Base-by-base conservation (phyloP, 2,888 invertebrate genomes). In the Hydrotaea diabolus region DNA sequence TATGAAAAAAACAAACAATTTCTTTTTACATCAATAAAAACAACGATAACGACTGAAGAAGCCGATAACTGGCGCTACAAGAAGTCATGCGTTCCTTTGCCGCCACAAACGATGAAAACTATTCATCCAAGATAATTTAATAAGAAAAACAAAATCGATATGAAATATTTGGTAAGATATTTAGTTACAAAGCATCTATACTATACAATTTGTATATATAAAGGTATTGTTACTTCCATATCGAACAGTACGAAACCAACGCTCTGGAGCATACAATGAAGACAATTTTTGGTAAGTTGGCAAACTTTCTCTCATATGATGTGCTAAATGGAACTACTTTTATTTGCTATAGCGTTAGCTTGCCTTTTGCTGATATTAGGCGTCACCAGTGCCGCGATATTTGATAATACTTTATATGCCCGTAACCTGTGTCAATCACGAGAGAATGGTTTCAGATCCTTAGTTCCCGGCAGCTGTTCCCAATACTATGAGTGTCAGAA, bases 401-500 rank as follows among this genome's bases (percentile, higher is more conserved):
- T 89, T n/a, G 88, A 91, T 80, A 90, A 90, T 31, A 69, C 86
- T 2, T 74, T 90, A 2, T 89, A 90, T 13, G 86, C 87, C 0
- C 87, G 88, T 13, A 90, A 84, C 77, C 86, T 91, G 4, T 91
- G 91, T 73, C 86, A 82, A 15, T 82, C 88, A 5, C 89, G 89
- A 57, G 5, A 39, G 0, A 78, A 92, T 85, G 91, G 90, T n/a
- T 89, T 87, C 76, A 88, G 88, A 2, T 82, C 88, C 2, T 80
- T 92, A n/a, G 91, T 91, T 0, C 92, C 92, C 0, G 91, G 92
- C n/a, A 90, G 91, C 57, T 91, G 91, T 71, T 89, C 89, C 0
- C 87, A 89, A 76, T 91, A 89, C 86, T 91, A 89, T 21, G 88
- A 89, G 77, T 91, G 91, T 17, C 82, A 87, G 49, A 85, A 86